A percentile compares a stretch with the other conserved stretches of the same genome.
Conservation (phyloP, 2,113 vertebrate genomes). For the Zosterops borbonicus region DNA sequence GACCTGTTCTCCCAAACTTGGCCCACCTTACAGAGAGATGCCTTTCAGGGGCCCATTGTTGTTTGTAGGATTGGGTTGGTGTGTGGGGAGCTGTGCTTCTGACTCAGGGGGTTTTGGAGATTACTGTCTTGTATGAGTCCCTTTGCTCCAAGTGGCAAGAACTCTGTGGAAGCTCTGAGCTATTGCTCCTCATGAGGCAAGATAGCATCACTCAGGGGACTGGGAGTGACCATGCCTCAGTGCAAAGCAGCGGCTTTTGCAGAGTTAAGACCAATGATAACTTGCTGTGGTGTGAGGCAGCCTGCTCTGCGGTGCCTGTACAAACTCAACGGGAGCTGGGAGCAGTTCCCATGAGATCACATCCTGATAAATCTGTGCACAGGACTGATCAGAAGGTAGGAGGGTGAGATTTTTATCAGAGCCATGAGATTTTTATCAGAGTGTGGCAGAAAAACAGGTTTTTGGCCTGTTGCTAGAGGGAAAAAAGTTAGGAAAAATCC, state of each 20-base stretch:
- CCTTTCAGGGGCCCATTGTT: neutral
- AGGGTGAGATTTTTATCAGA: slow-evolving; percentile 34
- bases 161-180: neutral
- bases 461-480: neutral
- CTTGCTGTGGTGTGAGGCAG: neutral
- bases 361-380: neutral
- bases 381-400: slow-evolving; percentile 23
- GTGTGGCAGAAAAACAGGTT: slow-evolving; percentile 15
- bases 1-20: neutral
- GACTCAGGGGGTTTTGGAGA: neutral
- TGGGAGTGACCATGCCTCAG: neutral
- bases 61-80: neutral
- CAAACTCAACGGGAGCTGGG: neutral
- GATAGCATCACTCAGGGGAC: neutral
- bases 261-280: neutral
- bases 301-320: neutral
- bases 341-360: neutral
- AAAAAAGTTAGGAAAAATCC: neutral
- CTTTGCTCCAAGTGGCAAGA: neutral
- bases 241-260: neutral
- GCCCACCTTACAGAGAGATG: neutral
- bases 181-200: neutral
- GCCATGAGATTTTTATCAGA: slow-evolving; percentile 12
- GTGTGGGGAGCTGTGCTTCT: neutral
- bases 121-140: neutral